These are phyloP conservation scores for Neoseiulus cucumeris DNA, from an alignment of 1,140 invertebrate species.

Conservation along the genomic window DNA sequence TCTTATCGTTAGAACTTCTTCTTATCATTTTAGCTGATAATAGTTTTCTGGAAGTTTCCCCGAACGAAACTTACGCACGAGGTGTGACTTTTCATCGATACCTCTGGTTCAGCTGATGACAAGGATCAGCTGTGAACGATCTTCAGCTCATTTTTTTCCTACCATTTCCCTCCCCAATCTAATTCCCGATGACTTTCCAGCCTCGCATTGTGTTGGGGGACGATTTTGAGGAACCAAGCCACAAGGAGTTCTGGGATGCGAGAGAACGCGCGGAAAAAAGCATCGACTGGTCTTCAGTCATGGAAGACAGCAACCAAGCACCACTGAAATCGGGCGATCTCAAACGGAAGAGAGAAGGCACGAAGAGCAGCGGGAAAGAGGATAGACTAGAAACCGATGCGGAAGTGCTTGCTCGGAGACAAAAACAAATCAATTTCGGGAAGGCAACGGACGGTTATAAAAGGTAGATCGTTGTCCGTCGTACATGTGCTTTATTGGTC, in stretches of 20 bases:
- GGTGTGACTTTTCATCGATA: too few species aligned
- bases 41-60: too few species aligned
- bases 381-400: constrained; percentile 45
- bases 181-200: too few species aligned
- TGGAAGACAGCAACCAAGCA: neutral
- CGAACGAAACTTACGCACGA: too few species aligned
- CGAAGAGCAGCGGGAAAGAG: neutral
- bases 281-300: neutral
- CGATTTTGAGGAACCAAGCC: neutral
- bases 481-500: neutral
- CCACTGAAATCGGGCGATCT: neutral
- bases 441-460: constrained; percentile 78
- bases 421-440: constrained; percentile 85
- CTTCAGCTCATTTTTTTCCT: too few species aligned
- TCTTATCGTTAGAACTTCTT: too few species aligned
- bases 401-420: constrained; percentile 45
- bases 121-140: too few species aligned
- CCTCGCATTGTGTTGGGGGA: neutral
- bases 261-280: neutral
- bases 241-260: neutral
- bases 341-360: neutral
- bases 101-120: too few species aligned
- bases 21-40: too few species aligned
- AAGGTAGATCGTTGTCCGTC: constrained; percentile 36
- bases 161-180: too few species aligned